Evolutionary conservation across 2,797 vertebrate species (phyloP).

Genomic region (Hydrolagus colliei): DNA sequence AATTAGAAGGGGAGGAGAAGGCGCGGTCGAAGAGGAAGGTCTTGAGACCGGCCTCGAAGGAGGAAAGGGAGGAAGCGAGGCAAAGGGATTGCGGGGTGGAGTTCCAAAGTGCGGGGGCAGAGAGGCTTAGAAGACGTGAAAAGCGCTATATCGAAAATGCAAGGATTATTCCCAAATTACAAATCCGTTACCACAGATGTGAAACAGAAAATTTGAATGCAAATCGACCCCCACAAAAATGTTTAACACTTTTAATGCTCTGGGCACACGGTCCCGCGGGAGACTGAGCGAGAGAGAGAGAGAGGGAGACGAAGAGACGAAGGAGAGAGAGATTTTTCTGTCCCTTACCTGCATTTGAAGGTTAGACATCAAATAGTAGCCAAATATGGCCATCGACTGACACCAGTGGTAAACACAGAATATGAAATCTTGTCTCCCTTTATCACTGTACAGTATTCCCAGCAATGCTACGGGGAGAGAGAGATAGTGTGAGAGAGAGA

Average conservation of each 20-base stretch:
- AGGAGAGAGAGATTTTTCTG: not conserved
- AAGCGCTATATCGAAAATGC: no score
- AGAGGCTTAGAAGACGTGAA: not conserved
- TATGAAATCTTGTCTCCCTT: conserved; percentile 88
- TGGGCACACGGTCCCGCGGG: not conserved
- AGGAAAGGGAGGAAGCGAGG: no score
- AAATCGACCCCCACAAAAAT: no score
- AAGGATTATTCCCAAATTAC: no score
- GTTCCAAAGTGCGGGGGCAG: no score
- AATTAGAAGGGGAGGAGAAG: no score
- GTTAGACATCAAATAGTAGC: conserved; percentile 74
- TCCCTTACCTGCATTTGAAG: conserved; percentile 80
- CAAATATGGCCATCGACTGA: conserved; percentile 86
- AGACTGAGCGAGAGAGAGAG: not conserved
- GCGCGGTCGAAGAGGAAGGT: no score
- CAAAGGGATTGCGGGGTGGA: no score
- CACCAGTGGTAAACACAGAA: conserved; percentile 96
- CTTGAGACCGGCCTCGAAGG: no score
- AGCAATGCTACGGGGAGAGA: conserved; percentile 60
- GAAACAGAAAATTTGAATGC: no score
- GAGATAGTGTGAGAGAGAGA: not conserved
- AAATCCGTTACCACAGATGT: no score
- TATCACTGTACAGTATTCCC: conserved; percentile 84
- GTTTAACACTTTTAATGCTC: not conserved
- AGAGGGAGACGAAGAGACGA: not conserved